Conservation (phyloP, 2,888 invertebrate genomes). For the Rhamphomyia laevipes region DNA sequence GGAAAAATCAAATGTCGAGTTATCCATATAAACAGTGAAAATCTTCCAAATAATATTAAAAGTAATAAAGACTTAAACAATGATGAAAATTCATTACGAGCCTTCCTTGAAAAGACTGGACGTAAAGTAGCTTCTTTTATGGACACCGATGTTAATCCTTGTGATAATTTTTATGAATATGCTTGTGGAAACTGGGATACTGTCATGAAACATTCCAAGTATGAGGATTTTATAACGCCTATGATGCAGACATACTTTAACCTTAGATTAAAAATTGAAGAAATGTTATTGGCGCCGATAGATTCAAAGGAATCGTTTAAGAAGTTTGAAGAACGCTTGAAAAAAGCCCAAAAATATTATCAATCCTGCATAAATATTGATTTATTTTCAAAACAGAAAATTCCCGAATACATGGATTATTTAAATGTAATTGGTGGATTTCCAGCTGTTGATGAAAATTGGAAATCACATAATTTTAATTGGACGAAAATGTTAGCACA, state of each 20-base stretch:
- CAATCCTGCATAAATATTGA: neutral
- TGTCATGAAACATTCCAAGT: neutral
- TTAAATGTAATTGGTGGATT: neutral
- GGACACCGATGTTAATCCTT: neutral
- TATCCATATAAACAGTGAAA: no score
- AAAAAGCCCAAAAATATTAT: neutral
- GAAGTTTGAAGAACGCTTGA: neutral
- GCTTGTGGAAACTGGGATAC: slow-evolving; percentile 1
- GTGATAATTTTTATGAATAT: slow-evolving; percentile 2
- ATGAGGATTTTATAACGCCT: neutral
- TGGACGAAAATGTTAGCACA: neutral
- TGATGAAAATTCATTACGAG: neutral
- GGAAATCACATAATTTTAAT: neutral
- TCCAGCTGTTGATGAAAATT: neutral
- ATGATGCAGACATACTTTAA: neutral
- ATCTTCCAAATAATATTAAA: neutral
- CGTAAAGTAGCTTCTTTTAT: neutral
- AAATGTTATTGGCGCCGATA: neutral
- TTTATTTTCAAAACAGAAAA: neutral
- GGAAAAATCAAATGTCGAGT: no score
- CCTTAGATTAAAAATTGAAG: neutral
- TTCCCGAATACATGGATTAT: neutral
- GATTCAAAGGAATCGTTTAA: neutral
- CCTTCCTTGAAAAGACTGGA: neutral
- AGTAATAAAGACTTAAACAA: neutral